Evolutionary conservation across 2,113 vertebrate species (phyloP), one percentile per base, ranked within the genome.

Genomic region (Anarrhichthys ocellatus): DNA sequence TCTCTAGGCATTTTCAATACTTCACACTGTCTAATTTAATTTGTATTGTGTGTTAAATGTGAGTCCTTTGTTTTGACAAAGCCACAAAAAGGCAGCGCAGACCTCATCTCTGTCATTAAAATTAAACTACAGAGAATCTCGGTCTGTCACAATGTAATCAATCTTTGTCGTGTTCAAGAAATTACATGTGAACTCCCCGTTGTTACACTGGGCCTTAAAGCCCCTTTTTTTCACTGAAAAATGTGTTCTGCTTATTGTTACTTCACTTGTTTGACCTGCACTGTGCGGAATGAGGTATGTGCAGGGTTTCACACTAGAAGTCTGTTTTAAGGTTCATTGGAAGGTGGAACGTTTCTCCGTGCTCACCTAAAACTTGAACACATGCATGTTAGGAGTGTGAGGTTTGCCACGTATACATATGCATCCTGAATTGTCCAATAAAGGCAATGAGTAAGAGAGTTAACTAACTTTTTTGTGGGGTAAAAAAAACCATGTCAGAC

Each of bases 51-150:
- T 63, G 70, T 72, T 54, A 42, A 76, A 65, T 59, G 40, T 1
- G 14, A 62, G 59, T 29, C 44, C 59, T 72, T 68, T 71, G 61
- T 75, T 78, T 81, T 78, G 66, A 68, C 73, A 64, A 84, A 27
- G 59, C 87, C 82, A 76, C 89, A 56, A 56, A 46, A 65, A 64
- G 46, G 42, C 56, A 78, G 77, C 80, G 10, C 84, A 73, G 78
- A 66, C 66, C 66, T 84, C 54, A 69, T 17, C 59, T 78, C 78
- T 83, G 62, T 83, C 79, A 67, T 80, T 56, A 64, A 38, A 69
- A 27, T 38, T 44, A 64, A 73, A 72, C 20, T 18, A 17, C n/a
- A 77, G 38, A 42, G n/a, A 52, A 65, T 48, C 5, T 44, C 1
- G 0, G 64, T 63, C 4, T 10, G 38, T 74, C 46, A 42, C 59